Evolutionary conservation across 2,797 vertebrate genomes (phyloP).

Genomic region (Agapornis canus): DNA sequence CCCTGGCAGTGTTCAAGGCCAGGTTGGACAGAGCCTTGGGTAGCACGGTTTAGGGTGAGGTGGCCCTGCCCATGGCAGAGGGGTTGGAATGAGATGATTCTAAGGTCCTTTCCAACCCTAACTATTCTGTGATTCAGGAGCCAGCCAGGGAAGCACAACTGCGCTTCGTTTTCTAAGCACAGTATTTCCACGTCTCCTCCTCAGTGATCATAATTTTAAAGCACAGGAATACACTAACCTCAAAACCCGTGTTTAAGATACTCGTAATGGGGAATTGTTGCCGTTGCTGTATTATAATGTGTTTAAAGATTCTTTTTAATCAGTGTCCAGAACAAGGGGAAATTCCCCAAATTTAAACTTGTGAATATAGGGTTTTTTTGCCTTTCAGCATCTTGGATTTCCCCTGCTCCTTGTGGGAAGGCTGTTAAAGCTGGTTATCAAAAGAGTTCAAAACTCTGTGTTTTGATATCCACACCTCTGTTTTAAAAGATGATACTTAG

Average conservation of each 20-base stretch:
- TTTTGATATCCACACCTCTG: not conserved
- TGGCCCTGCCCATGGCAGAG: no score
- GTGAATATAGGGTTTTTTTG: not conserved
- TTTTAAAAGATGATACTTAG: not conserved
- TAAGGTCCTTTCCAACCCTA: no score
- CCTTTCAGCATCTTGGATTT: not conserved
- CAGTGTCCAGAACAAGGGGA: not conserved
- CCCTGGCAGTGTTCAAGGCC: no score
- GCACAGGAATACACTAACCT: fast-evolving
- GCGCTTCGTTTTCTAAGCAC: fast-evolving
- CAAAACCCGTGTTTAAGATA: not conserved
- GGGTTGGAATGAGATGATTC: no score
- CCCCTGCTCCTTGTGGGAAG: not conserved
- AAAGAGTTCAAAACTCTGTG: not conserved
- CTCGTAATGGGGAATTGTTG: not conserved
- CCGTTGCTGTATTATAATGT: not conserved
- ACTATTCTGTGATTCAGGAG: no score
- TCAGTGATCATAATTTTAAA: fast-evolving
- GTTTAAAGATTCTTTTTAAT: not conserved
- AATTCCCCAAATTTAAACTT: not conserved
- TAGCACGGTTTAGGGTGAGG: no score
- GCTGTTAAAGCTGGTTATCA: not conserved
- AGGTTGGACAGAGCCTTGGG: no score
- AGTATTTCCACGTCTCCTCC: fast-evolving
- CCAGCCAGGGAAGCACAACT: not conserved